Evolutionary conservation across 1,140 invertebrate species (phyloP), one percentile per base, ranked within the genome.

Genomic region (Temnothorax longispinosus): DNA sequence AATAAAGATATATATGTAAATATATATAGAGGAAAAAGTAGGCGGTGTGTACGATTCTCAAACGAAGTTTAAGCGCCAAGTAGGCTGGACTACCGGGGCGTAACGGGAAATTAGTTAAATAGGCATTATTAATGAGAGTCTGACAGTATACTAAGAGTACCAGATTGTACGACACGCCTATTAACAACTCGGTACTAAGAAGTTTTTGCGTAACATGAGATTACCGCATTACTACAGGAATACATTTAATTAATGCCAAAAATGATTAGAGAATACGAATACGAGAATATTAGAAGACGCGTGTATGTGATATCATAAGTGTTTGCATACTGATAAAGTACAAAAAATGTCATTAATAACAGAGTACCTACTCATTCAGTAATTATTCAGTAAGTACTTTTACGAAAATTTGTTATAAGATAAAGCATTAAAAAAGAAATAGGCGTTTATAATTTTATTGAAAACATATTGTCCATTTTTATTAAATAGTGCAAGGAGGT

Each of bases 61-160:
- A 21, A 21, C 54, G 77, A 87, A 67, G 38, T 38, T 18, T 72
- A 74, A 72, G 64, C 18, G 67, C 54, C 82, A 47, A 65, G 58
- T 67, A 60, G 47, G 58, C 38, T 41, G 58, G 67, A 58, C 54
- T 87, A 75, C 21, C 52, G 85, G 87, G 47, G 80, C 90, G 90
- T 89, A 71, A 89, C 87, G 76, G 58, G 47, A 62, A 87, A 89
- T 91, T 91, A 91, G 87, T 91, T 89, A 90, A 91, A 71, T 87
- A 76, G 87, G 78, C 44, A 90, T 88, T 90, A 91, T 91, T 91
- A 91, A 91, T 91, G 90, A 87, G 89, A 90, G 87, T 87, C 77
- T 65, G 77, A 64, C 84, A 84, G 89, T 54, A 56, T 62, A 87
- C 65, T 77, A 84, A 90, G 78, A 76, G 72, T 54, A 65, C 62